Conservation (phyloP, 2,797 vertebrate species). For the Acestrorhynchus altus region DNA sequence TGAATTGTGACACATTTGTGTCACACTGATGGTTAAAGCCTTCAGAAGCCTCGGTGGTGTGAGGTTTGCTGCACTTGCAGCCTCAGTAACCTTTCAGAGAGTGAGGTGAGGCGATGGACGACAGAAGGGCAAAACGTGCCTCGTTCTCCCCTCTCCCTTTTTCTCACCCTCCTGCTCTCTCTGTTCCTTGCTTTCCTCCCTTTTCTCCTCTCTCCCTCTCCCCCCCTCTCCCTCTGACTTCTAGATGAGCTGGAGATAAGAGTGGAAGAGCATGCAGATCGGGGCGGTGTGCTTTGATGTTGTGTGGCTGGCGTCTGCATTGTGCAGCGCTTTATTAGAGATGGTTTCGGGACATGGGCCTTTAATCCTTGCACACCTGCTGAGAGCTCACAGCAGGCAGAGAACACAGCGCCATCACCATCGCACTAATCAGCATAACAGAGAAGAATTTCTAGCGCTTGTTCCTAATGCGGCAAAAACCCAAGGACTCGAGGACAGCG, state of each 20-base stretch:
- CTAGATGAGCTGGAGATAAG: constrained; percentile 27
- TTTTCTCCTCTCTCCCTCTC: background rate
- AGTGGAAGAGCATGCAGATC: constrained; percentile 24
- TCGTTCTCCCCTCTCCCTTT: background rate
- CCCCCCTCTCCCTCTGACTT: background rate
- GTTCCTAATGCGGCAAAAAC: constrained; percentile 36
- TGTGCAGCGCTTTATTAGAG: constrained; percentile 35
- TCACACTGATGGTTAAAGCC: constrained; percentile 22
- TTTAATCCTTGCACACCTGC: constrained; percentile 52
- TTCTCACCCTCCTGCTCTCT: background rate
- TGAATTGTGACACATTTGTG: constrained; percentile 37
- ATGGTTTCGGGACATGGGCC: constrained; percentile 26
- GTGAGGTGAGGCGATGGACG: background rate
- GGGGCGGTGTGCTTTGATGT: constrained; percentile 43
- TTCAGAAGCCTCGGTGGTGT: background rate
- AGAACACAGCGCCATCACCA: constrained; percentile 17
- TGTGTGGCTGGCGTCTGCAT: constrained; percentile 34
- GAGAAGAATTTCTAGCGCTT: constrained; percentile 25
- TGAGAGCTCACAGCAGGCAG: constrained; percentile 44
- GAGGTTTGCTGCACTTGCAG: background rate
- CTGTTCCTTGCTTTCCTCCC: background rate
- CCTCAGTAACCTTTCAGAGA: background rate
- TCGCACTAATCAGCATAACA: constrained; percentile 45
- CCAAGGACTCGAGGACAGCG: constrained; percentile 1
- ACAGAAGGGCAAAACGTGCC: background rate